A percentile compares a stretch with the other conserved stretches of the same genome.
Conservation (phyloP, 2,888 invertebrate genomes). For the Trachelus iudaicus region DNA sequence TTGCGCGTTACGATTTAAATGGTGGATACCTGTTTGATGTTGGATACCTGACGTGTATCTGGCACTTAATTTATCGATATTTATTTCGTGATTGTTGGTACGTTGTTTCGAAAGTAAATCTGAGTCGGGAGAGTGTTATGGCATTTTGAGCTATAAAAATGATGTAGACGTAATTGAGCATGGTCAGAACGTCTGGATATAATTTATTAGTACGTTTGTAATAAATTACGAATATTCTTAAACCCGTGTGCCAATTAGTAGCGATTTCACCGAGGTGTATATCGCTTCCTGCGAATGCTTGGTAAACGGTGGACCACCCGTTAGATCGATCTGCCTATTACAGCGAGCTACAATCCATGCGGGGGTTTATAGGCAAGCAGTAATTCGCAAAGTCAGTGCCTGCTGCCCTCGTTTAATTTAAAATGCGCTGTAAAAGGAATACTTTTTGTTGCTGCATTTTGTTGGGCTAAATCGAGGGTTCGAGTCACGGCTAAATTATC, state of each 20-base stretch:
- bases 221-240: neutral
- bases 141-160: neutral
- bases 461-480: neutral
- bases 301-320: neutral
- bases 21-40: neutral
- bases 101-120: neutral
- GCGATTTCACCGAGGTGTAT: neutral
- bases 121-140: neutral
- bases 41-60: neutral
- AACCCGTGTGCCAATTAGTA: neutral
- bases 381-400: conserved; percentile 2
- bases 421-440: neutral
- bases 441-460: neutral
- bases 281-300: neutral
- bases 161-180: neutral
- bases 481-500: neutral
- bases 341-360: neutral
- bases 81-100: neutral
- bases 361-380: neutral
- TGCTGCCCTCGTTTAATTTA: neutral
- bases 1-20: neutral
- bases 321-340: neutral
- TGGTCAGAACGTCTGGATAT: neutral
- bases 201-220: neutral
- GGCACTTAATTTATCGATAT: neutral